Conservation (phyloP, 1,140 invertebrate species). For the Lepidostoma basale region DNA sequence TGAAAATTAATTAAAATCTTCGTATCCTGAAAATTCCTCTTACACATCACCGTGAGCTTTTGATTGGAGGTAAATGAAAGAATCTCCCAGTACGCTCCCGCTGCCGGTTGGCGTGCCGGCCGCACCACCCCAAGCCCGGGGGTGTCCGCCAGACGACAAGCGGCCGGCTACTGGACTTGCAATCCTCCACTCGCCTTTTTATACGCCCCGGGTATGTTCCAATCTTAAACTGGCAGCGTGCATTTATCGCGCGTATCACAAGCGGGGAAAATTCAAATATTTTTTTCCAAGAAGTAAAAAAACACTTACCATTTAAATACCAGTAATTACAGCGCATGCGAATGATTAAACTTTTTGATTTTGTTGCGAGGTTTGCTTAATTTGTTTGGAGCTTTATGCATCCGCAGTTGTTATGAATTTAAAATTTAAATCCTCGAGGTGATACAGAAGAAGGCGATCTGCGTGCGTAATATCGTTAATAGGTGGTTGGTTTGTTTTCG, state of each 20-base stretch:
- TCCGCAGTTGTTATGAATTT: constrained; percentile 29
- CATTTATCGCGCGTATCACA: constrained; percentile 6
- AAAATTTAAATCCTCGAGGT: constrained; percentile 36
- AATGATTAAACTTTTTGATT: too few relatives aligned
- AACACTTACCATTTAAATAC: too few relatives aligned
- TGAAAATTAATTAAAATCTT: too few relatives aligned
- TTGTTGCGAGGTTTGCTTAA: too few relatives aligned
- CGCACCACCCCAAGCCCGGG: constrained; percentile 26
- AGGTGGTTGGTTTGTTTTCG: neutral
- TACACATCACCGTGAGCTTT: constrained; percentile 1
- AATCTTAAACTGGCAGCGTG: constrained; percentile 24
- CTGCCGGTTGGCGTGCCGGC: constrained; percentile 22
- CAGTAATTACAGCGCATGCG: too few relatives aligned
- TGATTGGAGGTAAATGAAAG: constrained; percentile 24
- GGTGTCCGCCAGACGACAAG: constrained; percentile 38
- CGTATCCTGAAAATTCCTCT: neutral
- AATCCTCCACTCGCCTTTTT: constrained; percentile 22
- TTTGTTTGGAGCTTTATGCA: neutral
- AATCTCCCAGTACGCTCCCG: neutral
- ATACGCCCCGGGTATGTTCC: constrained; percentile 21
- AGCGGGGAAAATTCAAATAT: neutral
- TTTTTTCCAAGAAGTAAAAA: neutral
- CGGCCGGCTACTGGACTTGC: constrained; percentile 43
- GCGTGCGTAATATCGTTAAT: constrained; percentile 34
- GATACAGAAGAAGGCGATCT: neutral